Conservation (phyloP, 2,888 invertebrate genomes). For the Tribolium freemani region DNA sequence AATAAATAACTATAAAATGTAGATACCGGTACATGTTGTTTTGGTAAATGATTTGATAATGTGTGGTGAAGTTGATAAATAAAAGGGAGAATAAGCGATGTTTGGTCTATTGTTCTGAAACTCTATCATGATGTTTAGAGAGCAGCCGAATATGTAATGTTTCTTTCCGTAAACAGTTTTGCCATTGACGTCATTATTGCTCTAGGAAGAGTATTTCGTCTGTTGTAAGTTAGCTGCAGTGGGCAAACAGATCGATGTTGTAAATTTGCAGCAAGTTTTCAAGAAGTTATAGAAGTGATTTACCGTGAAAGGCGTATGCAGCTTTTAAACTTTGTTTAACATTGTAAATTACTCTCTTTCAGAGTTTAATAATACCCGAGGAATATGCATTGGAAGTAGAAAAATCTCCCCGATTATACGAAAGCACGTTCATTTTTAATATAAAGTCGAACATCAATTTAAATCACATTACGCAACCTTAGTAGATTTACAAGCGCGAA, state of each 20-base stretch:
- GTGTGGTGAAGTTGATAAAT: background rate
- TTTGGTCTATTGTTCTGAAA: background rate
- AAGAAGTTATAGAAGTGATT: slow-evolving; percentile 16
- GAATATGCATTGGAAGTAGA: slow-evolving; percentile 36
- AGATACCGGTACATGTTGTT: too few relatives aligned
- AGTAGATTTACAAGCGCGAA: slow-evolving; percentile 38
- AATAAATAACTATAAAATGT: too few relatives aligned
- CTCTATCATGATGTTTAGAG: background rate
- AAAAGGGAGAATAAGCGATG: background rate
- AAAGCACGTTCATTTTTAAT: slow-evolving; percentile 36
- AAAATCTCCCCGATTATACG: slow-evolving; percentile 30
- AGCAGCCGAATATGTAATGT: background rate
- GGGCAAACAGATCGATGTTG: slow-evolving; percentile 8
- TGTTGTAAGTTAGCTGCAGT: background rate
- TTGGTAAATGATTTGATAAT: too few relatives aligned
- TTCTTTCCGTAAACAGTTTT: background rate
- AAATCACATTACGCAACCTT: slow-evolving; percentile 43
- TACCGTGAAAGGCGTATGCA: slow-evolving; percentile 22
- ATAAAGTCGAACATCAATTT: slow-evolving; percentile 47
- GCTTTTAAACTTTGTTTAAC: slow-evolving; percentile 26
- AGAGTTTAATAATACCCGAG: slow-evolving; percentile 29
- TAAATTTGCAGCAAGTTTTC: slow-evolving; percentile 24
- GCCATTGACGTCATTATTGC: background rate
- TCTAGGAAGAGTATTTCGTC: background rate
- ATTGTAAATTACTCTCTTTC: slow-evolving; percentile 29